phyloP scores from a whole-genome alignment of 2,888 invertebrate species.

The Drosophila subquinaria region DNA sequence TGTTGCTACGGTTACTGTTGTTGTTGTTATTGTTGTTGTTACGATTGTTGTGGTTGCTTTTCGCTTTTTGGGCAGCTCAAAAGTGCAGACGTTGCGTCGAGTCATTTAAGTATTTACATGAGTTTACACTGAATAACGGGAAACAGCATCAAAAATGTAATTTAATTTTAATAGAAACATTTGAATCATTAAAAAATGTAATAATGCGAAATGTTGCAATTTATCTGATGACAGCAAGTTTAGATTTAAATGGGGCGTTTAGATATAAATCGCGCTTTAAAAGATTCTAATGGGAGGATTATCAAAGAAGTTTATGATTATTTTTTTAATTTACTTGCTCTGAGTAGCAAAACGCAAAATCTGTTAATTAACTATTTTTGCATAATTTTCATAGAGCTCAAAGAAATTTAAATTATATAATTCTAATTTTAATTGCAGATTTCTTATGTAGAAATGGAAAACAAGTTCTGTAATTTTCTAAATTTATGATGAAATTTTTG shows the following conservation, averaged over 20 bases:
- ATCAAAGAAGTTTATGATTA: constrained; percentile 8
- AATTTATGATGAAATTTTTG: not conserved
- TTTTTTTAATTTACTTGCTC: constrained; percentile 2
- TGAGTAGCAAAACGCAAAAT: not conserved
- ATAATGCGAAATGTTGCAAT: constrained; percentile 21
- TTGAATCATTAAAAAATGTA: not conserved
- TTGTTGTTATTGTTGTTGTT: constrained; percentile 15
- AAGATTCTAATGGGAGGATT: constrained; percentile 5
- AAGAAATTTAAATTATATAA: not conserved
- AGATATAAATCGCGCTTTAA: not conserved
- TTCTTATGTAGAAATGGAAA: no score
- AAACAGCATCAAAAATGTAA: constrained; percentile 30
- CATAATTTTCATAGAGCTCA: not conserved
- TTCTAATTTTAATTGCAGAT: no score
- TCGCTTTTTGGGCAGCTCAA: constrained; percentile 2
- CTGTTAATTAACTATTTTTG: not conserved
- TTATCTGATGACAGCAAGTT: constrained; percentile 1
- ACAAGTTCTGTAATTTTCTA: not conserved
- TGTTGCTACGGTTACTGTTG: not conserved
- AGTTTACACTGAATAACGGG: constrained; percentile 35
- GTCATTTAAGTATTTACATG: constrained; percentile 26
- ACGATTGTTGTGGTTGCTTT: constrained; percentile 5
- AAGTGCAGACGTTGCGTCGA: constrained; percentile 23
- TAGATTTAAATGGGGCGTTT: not conserved
- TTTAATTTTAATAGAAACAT: constrained; percentile 20